phyloP scores from a whole-genome alignment of 2,113 vertebrate species.

The Silurus asotus region DNA sequence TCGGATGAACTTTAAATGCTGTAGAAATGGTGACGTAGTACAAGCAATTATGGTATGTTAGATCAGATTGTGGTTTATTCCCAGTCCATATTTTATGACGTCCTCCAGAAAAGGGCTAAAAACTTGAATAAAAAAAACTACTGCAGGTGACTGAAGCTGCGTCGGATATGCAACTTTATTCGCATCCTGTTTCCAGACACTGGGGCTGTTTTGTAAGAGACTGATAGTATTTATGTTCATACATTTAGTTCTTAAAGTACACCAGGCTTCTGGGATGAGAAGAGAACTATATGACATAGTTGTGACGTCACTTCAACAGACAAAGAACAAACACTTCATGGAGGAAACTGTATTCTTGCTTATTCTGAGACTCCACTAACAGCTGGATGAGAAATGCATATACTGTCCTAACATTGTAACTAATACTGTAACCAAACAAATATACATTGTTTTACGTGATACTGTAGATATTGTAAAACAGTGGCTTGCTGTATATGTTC shows the following conservation, averaged over 20 bases:
- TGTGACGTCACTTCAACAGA: neutral
- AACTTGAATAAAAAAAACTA: neutral
- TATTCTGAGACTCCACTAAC: neutral
- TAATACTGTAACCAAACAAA: neutral
- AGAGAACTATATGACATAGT: neutral
- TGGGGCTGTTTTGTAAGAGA: neutral
- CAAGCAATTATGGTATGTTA: too few relatives aligned
- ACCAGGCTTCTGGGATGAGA: too few relatives aligned
- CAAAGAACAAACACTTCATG: neutral
- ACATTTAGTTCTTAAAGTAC: neutral
- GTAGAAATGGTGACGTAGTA: neutral
- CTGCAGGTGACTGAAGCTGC: neutral
- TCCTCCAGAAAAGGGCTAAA: neutral
- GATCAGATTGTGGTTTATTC: neutral
- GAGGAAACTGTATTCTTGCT: neutral
- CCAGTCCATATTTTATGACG: neutral
- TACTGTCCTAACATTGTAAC: neutral
- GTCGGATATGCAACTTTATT: neutral
- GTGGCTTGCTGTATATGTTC: neutral
- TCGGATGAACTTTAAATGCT: neutral
- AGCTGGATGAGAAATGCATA: neutral
- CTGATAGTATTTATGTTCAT: neutral
- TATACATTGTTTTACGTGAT: neutral
- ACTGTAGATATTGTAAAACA: neutral
- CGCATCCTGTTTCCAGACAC: neutral